Evolutionary conservation across 92 coral and sea anemone genomes (phyloP).

Genomic region (Phenganax subtilis): DNA sequence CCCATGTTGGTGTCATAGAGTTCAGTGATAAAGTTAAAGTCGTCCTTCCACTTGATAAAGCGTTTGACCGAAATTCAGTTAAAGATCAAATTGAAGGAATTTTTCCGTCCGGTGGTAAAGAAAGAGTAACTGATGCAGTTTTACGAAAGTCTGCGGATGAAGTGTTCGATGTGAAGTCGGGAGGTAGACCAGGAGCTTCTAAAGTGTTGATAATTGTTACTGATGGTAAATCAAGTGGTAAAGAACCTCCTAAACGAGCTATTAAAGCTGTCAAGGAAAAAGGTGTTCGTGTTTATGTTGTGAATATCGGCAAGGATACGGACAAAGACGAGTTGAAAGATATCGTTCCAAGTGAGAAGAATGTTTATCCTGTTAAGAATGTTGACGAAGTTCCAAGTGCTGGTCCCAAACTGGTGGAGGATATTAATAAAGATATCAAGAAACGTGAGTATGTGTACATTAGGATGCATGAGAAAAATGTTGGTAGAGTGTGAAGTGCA

Average conservation of each 20-base stretch:
- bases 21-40: slow-evolving; percentile 56
- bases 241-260: slow-evolving; percentile 49
- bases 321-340: slow-evolving; percentile 61
- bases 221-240: slow-evolving; percentile 61
- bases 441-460: slow-evolving; percentile 50
- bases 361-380: slow-evolving; percentile 49
- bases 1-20: slow-evolving; percentile 69
- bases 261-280: slow-evolving; percentile 58
- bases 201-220: slow-evolving; percentile 70
- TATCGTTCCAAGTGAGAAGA: slow-evolving; percentile 56
- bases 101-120: slow-evolving; percentile 54
- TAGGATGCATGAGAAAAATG: background rate
- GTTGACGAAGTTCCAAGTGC: slow-evolving; percentile 30
- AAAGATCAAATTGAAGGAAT: slow-evolving; percentile 41
- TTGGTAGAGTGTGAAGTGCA: background rate
- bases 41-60: slow-evolving; percentile 48
- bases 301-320: slow-evolving; percentile 67
- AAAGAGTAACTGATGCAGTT: slow-evolving; percentile 46
- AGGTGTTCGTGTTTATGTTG: slow-evolving; percentile 69
- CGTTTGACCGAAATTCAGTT: slow-evolving; percentile 43
- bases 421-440: slow-evolving; percentile 50
- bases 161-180: slow-evolving; percentile 33
- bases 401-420: slow-evolving; percentile 48
- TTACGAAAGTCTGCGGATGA: slow-evolving; percentile 17
- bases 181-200: slow-evolving; percentile 45